phyloP scores from a whole-genome alignment of 2,888 invertebrate species.

The Scaptomyza cyrtandrae region DNA sequence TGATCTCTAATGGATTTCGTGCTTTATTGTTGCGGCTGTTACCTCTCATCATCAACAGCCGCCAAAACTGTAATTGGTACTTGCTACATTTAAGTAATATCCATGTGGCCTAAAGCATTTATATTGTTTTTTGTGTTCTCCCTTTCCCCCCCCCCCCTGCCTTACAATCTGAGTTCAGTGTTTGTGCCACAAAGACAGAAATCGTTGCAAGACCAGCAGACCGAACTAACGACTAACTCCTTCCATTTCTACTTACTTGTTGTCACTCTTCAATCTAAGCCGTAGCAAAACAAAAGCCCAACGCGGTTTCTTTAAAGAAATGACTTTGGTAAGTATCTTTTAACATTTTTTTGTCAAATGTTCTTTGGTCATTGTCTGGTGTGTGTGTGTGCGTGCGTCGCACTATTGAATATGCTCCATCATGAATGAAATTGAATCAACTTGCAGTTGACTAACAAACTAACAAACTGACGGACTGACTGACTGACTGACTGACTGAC shows the following conservation, averaged over 20 bases:
- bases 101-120: conserved; percentile 3
- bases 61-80: conserved; percentile 24
- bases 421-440: conserved; percentile 3
- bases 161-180: too few relatives aligned
- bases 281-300: background rate
- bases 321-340: too few relatives aligned
- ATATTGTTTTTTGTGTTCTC: background rate
- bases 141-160: too few relatives aligned
- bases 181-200: too few relatives aligned
- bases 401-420: conserved; percentile 13
- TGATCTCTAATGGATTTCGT: conserved; percentile 69
- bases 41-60: conserved; percentile 31
- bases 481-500: background rate
- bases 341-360: background rate
- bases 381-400: too few relatives aligned
- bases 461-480: background rate
- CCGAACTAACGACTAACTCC: conserved; percentile 27
- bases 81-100: conserved; percentile 1
- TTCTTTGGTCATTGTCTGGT: background rate
- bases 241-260: conserved; percentile 18
- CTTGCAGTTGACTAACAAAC: background rate
- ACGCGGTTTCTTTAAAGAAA: too few relatives aligned
- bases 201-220: conserved; percentile 18
- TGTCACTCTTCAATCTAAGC: background rate
- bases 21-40: conserved; percentile 51